phyloP scores from a whole-genome alignment of 2,888 invertebrate species.

The Deroplatys truncata region DNA sequence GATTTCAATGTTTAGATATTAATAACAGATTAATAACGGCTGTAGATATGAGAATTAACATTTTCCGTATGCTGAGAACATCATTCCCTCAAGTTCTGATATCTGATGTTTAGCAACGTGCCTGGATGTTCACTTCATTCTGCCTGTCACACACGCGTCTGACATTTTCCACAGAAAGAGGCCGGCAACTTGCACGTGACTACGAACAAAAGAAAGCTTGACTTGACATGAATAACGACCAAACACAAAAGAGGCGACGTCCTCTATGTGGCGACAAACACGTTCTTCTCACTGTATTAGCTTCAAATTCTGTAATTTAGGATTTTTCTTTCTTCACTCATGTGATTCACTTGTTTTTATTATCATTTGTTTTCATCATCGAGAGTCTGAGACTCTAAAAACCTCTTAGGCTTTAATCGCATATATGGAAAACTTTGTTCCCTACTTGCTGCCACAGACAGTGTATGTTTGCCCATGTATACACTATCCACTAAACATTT shows the following conservation, averaged over 20 bases:
- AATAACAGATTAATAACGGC: too few relatives aligned
- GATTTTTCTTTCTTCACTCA: neutral
- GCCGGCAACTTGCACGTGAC: neutral
- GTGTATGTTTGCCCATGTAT: too few relatives aligned
- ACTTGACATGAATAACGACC: neutral
- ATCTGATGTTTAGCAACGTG: neutral
- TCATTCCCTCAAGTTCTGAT: neutral
- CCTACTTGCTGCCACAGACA: too few relatives aligned
- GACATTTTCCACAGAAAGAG: neutral
- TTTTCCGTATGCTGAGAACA: neutral
- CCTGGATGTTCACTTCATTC: neutral
- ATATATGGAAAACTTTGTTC: too few relatives aligned
- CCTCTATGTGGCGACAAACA: neutral
- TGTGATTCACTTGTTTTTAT: too few relatives aligned
- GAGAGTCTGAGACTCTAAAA: too few relatives aligned
- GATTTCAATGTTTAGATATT: too few relatives aligned
- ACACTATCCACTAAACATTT: too few relatives aligned
- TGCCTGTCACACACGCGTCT: neutral
- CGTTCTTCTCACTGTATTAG: neutral
- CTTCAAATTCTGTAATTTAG: neutral
- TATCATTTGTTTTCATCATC: too few relatives aligned
- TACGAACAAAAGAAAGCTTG: neutral
- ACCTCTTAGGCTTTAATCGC: too few relatives aligned
- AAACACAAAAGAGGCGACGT: neutral
- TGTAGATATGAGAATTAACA: too few relatives aligned